Conservation (phyloP, 2,888 invertebrate genomes). For the Hartigia nigra region DNA sequence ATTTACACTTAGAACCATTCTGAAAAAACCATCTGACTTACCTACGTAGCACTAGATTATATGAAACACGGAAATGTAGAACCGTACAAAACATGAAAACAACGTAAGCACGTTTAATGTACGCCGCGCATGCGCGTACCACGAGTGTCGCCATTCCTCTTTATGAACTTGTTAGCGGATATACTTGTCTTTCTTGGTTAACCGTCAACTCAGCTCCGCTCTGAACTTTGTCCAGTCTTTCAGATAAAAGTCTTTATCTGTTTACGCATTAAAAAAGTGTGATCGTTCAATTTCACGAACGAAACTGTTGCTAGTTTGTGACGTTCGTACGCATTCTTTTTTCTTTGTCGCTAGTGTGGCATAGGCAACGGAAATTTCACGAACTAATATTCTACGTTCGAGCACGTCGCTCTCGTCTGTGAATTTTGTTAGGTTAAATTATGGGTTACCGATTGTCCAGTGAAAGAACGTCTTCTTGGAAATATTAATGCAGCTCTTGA, state of each 20-base stretch:
- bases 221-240: conserved; percentile 37
- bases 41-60: background rate
- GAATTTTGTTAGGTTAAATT: background rate
- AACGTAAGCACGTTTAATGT: conserved; percentile 9
- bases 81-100: conserved; percentile 1
- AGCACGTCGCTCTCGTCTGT: background rate
- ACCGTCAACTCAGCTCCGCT: conserved; percentile 19
- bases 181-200: conserved; percentile 14
- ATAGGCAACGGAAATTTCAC: background rate
- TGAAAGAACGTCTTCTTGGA: background rate
- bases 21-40: background rate
- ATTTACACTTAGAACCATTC: background rate
- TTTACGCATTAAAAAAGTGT: background rate
- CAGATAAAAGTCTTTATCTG: conserved; percentile 41
- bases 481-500: background rate
- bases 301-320: conserved; percentile 1
- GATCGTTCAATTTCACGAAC: conserved; percentile 23
- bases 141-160: background rate
- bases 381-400: background rate
- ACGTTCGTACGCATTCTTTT: background rate
- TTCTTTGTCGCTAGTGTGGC: background rate
- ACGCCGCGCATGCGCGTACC: conserved; percentile 7
- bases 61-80: conserved; percentile 1
- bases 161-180: background rate
- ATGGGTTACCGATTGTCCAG: background rate